Percentiles rank a stretch among this genome's conserved stretches.
phyloP scores from a whole-genome alignment of 2,888 invertebrate species.

The Archips crataeganus region DNA sequence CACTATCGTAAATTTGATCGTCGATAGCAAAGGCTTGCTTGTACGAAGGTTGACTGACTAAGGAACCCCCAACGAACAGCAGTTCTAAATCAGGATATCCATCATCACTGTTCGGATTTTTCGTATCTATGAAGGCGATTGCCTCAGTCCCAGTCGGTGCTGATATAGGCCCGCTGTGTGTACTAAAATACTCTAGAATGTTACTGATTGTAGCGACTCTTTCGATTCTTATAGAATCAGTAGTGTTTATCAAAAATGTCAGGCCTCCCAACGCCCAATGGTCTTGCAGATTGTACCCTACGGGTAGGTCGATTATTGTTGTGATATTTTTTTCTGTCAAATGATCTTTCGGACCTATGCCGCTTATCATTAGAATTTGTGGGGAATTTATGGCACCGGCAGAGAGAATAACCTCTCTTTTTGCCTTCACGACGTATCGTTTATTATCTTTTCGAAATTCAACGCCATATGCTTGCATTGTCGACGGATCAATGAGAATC shows the following conservation, averaged over 20 bases:
- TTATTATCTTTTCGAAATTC: slow-evolving; percentile 82
- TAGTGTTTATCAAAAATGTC: slow-evolving; percentile 89
- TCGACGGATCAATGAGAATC: slow-evolving; percentile 82
- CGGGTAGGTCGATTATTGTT: slow-evolving; percentile 86
- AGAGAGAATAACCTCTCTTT: slow-evolving; percentile 90
- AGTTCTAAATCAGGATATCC: slow-evolving; percentile 87
- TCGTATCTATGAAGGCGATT: slow-evolving; percentile 84
- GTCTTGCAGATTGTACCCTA: slow-evolving; percentile 92
- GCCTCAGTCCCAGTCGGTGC: slow-evolving; percentile 76
- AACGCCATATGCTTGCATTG: slow-evolving; percentile 86
- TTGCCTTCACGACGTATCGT: slow-evolving; percentile 74
- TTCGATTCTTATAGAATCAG: slow-evolving; percentile 87
- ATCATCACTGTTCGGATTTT: slow-evolving; percentile 67
- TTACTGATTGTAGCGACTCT: slow-evolving; percentile 69
- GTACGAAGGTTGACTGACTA: slow-evolving; percentile 69
- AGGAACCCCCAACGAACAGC: slow-evolving; percentile 83
- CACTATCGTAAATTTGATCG: slow-evolving; percentile 73
- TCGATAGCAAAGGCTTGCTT: slow-evolving; percentile 68
- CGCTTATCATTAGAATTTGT: slow-evolving; percentile 93
- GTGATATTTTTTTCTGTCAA: slow-evolving; percentile 85
- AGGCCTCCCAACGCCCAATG: slow-evolving; percentile 90
- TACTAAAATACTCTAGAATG: slow-evolving; percentile 83
- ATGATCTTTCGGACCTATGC: slow-evolving; percentile 89
- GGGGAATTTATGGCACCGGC: slow-evolving; percentile 93
- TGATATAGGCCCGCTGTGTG: slow-evolving; percentile 72